A percentile compares a stretch with the other conserved stretches of the same genome.
Conservation (phyloP, 2,888 invertebrate genomes). For the Hololepta plana region DNA sequence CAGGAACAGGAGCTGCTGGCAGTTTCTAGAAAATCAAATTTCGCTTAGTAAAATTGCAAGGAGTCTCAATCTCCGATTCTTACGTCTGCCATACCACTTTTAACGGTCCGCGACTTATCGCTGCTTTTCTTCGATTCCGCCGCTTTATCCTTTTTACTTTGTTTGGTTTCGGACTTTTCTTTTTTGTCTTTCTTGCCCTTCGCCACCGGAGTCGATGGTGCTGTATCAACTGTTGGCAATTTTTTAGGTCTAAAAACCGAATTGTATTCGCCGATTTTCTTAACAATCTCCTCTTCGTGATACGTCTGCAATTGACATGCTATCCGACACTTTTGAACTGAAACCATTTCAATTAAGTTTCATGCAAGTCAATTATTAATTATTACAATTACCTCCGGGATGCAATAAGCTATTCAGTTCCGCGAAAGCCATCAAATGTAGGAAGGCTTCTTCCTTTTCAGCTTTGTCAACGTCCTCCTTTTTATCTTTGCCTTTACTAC, state of each 20-base stretch:
- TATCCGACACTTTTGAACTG: slow-evolving; percentile 17
- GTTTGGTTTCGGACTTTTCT: slow-evolving; percentile 9
- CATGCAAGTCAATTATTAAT: background rate
- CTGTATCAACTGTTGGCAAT: slow-evolving; percentile 6
- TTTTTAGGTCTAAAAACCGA: slow-evolving; percentile 22
- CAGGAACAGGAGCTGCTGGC: slow-evolving; percentile 12
- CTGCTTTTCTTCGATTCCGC: slow-evolving; percentile 4
- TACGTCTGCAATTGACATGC: slow-evolving; percentile 19
- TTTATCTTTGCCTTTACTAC: too few relatives aligned
- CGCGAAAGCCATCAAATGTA: slow-evolving; percentile 22
- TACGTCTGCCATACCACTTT: slow-evolving; percentile 8
- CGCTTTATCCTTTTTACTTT: slow-evolving; percentile 9
- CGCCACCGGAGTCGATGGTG: slow-evolving; percentile 3
- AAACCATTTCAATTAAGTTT: background rate
- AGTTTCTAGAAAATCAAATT: slow-evolving; percentile 7
- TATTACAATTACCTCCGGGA: slow-evolving; percentile 18
- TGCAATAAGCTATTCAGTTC: slow-evolving; percentile 22
- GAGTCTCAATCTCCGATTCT: too few relatives aligned
- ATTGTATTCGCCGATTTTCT: slow-evolving; percentile 16
- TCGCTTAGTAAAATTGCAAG: too few relatives aligned
- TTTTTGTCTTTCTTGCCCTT: slow-evolving; percentile 6
- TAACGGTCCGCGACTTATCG: slow-evolving; percentile 2
- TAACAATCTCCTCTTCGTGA: slow-evolving; percentile 17
- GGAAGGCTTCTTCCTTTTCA: slow-evolving; percentile 12
- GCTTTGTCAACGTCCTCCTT: too few relatives aligned